Percentiles rank a stretch among this genome's conserved stretches.
phyloP scores from a whole-genome alignment of 1,140 invertebrate genomes.

The Pissodes strobi region DNA sequence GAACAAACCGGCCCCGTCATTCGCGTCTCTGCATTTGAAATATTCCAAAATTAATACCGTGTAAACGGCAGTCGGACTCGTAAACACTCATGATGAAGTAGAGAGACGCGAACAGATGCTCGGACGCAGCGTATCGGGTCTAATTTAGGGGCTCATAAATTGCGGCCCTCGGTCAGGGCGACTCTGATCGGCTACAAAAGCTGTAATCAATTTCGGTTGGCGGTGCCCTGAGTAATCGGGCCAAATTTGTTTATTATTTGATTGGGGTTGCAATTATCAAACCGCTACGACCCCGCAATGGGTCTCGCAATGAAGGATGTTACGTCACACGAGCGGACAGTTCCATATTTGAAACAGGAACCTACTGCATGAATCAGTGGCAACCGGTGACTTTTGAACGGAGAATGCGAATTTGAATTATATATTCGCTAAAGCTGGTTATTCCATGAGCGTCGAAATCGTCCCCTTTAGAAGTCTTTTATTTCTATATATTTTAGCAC shows the following conservation, averaged over 20 bases:
- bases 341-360: no score
- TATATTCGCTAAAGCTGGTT: no score
- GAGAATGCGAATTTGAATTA: no score
- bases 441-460: no score
- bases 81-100: slow-evolving; percentile 29
- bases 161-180: slow-evolving; percentile 35
- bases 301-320: not conserved
- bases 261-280: slow-evolving; percentile 3
- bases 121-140: slow-evolving; percentile 24
- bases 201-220: slow-evolving; percentile 40
- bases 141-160: slow-evolving; percentile 42
- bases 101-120: slow-evolving; percentile 37
- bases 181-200: slow-evolving; percentile 45
- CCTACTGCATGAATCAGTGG: no score
- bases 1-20: slow-evolving; percentile 8
- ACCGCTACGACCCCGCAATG: not conserved
- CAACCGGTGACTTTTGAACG: no score
- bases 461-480: no score
- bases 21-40: slow-evolving; percentile 21
- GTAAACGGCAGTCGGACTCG: slow-evolving; percentile 21
- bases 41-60: slow-evolving; percentile 25
- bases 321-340: no score
- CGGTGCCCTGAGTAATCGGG: not conserved
- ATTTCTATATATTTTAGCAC: no score
- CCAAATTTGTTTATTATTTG: slow-evolving; percentile 13